These are phyloP conservation scores for Thaleichthys pacificus DNA, from an alignment of 2,797 vertebrate species.

Conservation along the genomic window DNA sequence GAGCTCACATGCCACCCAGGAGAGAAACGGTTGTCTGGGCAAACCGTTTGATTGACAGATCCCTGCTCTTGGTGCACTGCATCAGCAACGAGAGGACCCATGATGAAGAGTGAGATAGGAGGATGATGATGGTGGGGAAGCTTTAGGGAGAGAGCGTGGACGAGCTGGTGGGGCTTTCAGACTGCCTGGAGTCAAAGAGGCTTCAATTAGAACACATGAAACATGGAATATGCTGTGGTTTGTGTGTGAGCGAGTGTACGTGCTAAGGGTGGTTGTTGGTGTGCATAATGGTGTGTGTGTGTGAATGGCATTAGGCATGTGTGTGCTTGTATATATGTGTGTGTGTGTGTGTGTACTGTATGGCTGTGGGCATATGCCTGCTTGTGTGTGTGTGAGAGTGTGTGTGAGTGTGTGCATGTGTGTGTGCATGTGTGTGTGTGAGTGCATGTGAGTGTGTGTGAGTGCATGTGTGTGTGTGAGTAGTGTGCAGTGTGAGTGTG, in stretches of 20 bases:
- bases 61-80: not conserved
- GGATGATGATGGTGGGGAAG: not conserved
- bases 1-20: conserved; percentile 4
- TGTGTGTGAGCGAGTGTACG: not conserved
- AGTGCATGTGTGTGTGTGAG: not conserved
- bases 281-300: not conserved
- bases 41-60: conserved; percentile 9
- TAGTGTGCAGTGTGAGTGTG: no score
- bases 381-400: not conserved
- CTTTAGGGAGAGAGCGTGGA: not conserved
- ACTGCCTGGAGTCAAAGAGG: not conserved
- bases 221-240: no score
- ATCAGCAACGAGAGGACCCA: not conserved
- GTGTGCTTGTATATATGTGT: not conserved
- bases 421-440: not conserved
- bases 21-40: not conserved
- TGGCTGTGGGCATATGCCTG: not conserved
- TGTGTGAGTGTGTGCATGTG: not conserved
- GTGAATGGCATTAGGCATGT: not conserved
- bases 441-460: not conserved
- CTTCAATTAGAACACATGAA: not conserved
- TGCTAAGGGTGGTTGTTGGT: not conserved
- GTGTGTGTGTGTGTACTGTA: not conserved
- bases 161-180: not conserved
- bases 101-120: not conserved